These are phyloP conservation scores for Siniperca obscura DNA, from an alignment of 2,797 vertebrate species.

Conservation along the genomic window DNA sequence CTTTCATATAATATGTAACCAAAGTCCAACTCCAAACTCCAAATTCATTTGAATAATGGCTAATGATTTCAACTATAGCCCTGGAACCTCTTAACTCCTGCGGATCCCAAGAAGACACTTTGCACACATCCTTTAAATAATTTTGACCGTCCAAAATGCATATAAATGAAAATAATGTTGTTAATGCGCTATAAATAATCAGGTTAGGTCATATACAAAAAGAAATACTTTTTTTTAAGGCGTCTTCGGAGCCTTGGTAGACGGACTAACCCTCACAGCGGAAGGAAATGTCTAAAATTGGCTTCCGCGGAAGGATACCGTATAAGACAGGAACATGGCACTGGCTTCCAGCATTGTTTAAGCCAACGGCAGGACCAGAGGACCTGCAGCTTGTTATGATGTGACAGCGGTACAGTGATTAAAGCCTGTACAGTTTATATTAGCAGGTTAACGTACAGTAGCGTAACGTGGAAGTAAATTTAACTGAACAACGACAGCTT, in stretches of 20 bases:
- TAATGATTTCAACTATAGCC: neutral
- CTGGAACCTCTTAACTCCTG: neutral
- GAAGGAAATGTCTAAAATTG: conserved; percentile 6
- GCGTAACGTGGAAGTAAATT: neutral
- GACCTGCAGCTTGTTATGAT: rapidly evolving
- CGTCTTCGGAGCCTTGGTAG: no score
- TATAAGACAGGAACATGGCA: conserved; percentile 28
- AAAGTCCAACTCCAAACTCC: no score
- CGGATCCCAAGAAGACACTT: no score
- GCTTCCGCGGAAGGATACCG: conserved; percentile 43
- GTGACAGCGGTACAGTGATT: conserved; percentile 11
- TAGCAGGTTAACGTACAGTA: neutral
- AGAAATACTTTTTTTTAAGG: neutral
- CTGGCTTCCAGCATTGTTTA: conserved; percentile 38
- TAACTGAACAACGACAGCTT: neutral
- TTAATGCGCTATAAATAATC: no score
- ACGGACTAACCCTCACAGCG: conserved; percentile 66
- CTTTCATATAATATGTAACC: no score
- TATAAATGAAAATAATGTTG: neutral
- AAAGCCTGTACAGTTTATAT: neutral
- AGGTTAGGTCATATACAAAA: neutral
- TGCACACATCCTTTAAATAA: neutral
- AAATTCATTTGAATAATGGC: neutral
- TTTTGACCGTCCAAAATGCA: neutral
- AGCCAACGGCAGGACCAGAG: rapidly evolving